Evolutionary conservation across 2,797 vertebrate genomes (phyloP), one percentile per base, ranked within the genome.

Genomic region (Carapus acus): DNA sequence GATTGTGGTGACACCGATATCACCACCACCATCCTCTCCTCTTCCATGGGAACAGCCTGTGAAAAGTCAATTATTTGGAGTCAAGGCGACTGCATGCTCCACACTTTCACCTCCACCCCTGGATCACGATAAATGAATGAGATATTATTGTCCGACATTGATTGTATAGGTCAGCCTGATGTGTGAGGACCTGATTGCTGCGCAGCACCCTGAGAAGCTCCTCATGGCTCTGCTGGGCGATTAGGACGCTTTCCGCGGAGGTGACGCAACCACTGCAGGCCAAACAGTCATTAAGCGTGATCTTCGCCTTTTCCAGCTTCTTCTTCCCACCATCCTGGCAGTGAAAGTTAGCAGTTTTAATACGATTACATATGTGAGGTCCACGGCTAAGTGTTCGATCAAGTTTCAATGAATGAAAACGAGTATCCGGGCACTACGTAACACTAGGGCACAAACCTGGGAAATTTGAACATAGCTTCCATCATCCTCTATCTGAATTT

Each of bases 251-350:
- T 76, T 99, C 96, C 0, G 96, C 96, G 0, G 96, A 97, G 0
- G 96, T 99, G 64, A 99, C 88, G 27, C 96, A 99, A 72, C 96
- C 96, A 2, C 96, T 99, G 62, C 96, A 99, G 0, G 96, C 96
- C 73, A 99, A 77, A 47, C 96, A 99, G 81, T 99, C 94, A 0
- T 96, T 93, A 49, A 99, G 81, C 0, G 89, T 92, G 69, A 99
- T 94, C 69, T 90, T 94, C 19, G 96, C 94, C 58, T 90, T 98
- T 56, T 96, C 91, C 58, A 99, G 83, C 70, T 88, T 97, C 43
- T 85, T 85, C 8, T 80, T 87, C 22, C 57, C 85, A 11, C 96
- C 95, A 7, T 93, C 92, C 96, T 98, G 31, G 2, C 54, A 54
- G 56, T 19, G 45, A 67, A 61, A 31, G 36, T 2, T 20, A 9